These are phyloP conservation scores for Antheraea assamensis DNA, from an alignment of 2,888 invertebrate genomes.

Conservation along the genomic window DNA sequence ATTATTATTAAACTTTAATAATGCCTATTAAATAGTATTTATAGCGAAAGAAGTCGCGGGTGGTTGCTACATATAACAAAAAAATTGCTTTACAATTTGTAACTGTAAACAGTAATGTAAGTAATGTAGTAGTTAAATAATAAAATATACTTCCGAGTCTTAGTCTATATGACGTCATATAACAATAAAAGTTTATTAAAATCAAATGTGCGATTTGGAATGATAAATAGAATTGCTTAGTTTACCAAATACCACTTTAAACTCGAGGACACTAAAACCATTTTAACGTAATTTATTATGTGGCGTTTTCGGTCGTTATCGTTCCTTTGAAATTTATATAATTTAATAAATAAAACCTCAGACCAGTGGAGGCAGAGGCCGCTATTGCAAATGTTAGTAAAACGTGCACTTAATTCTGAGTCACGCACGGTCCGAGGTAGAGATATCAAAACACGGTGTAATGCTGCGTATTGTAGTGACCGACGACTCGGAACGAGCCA, in stretches of 20 bases:
- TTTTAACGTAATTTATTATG: background rate
- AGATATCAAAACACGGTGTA: slow-evolving; percentile 32
- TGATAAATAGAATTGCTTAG: background rate
- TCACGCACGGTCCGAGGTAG: slow-evolving; percentile 56
- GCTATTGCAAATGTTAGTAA: slow-evolving; percentile 39
- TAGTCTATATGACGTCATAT: no score
- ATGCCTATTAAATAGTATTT: no score
- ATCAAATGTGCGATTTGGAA: background rate
- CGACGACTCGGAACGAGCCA: slow-evolving; percentile 50
- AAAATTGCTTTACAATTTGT: no score
- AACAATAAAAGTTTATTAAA: background rate
- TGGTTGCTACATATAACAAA: no score
- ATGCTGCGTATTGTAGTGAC: slow-evolving; percentile 31
- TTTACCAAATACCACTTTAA: background rate
- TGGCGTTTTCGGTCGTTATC: background rate
- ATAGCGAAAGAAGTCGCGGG: no score
- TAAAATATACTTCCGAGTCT: no score
- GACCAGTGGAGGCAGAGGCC: slow-evolving; percentile 21
- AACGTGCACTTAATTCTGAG: slow-evolving; percentile 62
- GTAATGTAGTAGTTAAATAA: no score
- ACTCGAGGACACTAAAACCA: background rate
- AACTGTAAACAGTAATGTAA: no score
- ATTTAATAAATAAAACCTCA: slow-evolving; percentile 19
- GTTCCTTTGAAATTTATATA: slow-evolving; percentile 13
- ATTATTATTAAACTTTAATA: no score